Base-by-base conservation (phyloP, 23 tunicate genomes). In the Phallusia fumigata region DNA sequence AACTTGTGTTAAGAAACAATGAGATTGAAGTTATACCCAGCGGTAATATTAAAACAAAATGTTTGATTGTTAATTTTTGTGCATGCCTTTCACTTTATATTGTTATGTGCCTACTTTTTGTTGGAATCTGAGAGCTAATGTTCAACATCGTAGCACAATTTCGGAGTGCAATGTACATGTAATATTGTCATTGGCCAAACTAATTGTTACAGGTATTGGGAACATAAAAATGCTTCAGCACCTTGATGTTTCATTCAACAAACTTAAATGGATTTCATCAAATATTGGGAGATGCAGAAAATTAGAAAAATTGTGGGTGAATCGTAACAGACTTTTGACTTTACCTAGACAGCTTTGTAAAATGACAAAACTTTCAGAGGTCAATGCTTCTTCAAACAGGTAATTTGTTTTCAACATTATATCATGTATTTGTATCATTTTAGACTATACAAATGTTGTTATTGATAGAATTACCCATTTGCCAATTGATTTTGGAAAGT, bases 401-500 rank as follows among this genome's bases (percentile, higher is more conserved):
- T 58, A 58, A 51, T 15, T 18, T 13, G 58, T 51, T 51, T 51
- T 15, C 58, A 51, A 51, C 58, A 51, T 13, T 18, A 51, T 18
- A 51, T 51, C 18, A 13, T 13, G 58, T 51, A 13, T 13, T 51
- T 51, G 58, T n/a, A n/a, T 18, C 58, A 51, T 51, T 15, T 13
- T 18, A 51, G 18, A 15, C 18, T 18, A 13, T 51, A 21, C 69
- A 21, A 58, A 58, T 21, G 28, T 6, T 58, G 8, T 13, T 58
- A 6, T 22, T 2, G 3, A 21, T 13, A 58, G 69, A 24, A 58
- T 58, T 58, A 58, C 69, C 8, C 28, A 22, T 24, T 21, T 58
- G 69, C 69, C 69, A 1, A 58, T 58, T 58, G 69, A 58, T 58
- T 58, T 58, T 58, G 69, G 69, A 58, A 58, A 58, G 69, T 58